phyloP scores from a whole-genome alignment of 2,113 vertebrate genomes.

The Pampusana beccarii region DNA sequence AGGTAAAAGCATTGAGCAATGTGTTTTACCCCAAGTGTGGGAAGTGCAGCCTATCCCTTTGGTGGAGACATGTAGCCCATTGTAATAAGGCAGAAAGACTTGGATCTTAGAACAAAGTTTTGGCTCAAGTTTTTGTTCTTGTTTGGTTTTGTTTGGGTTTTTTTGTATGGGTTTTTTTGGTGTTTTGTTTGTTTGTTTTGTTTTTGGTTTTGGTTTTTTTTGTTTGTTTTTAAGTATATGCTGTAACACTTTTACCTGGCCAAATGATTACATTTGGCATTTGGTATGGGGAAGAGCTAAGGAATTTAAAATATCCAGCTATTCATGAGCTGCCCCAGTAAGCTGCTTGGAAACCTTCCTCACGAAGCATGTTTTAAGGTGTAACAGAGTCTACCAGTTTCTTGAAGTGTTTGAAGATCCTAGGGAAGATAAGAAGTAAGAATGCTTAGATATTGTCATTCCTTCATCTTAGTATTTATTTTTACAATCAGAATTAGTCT shows the following conservation, averaged over 20 bases:
- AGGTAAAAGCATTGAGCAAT: background rate
- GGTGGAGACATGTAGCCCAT: background rate
- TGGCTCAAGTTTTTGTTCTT: background rate
- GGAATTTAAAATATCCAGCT: background rate
- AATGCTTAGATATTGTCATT: background rate
- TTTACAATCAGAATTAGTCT: background rate
- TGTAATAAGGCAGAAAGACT: background rate
- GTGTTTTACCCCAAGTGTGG: fast-evolving
- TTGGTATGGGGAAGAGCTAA: background rate
- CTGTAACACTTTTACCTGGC: background rate
- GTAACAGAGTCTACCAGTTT: background rate
- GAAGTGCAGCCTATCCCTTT: background rate
- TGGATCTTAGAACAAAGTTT: background rate
- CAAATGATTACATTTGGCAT: background rate
- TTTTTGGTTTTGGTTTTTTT: no score
- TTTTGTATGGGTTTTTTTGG: no score
- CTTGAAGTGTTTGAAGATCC: conserved; percentile 21
- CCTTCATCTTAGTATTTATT: conserved; percentile 9
- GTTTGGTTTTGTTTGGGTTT: no score
- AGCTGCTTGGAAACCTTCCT: background rate
- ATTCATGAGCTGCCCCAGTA: background rate
- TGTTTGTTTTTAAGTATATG: background rate
- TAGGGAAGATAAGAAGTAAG: background rate
- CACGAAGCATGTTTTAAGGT: background rate
- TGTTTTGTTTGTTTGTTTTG: no score